A percentile compares a stretch with the other conserved stretches of the same genome.
Conservation (phyloP, 1,140 invertebrate genomes). For the Notospermus geniculatus region DNA sequence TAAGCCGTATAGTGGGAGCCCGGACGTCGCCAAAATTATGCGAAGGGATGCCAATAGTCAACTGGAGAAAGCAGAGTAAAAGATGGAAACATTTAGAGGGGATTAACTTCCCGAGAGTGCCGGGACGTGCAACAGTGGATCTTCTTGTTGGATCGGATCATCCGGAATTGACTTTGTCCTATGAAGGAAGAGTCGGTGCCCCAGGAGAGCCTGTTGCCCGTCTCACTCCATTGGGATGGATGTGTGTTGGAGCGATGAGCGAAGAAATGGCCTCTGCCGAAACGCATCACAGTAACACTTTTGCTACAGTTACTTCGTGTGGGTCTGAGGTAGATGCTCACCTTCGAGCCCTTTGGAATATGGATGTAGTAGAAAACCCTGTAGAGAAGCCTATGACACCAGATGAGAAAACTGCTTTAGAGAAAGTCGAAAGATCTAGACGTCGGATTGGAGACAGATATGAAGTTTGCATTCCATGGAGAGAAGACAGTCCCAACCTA, state of each 20-base stretch:
- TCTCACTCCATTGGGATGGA: conserved; percentile 18
- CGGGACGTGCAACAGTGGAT: too few species aligned
- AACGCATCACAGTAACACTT: not conserved
- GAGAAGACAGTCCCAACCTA: conserved; percentile 8
- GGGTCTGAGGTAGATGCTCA: not conserved
- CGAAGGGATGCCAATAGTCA: too few species aligned
- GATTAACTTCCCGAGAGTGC: too few species aligned
- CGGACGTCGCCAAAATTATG: too few species aligned
- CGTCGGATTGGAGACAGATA: not conserved
- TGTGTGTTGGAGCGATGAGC: conserved; percentile 8
- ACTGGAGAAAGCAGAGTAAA: too few species aligned
- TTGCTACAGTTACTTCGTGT: not conserved
- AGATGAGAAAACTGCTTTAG: too few species aligned
- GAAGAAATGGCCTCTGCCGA: not conserved
- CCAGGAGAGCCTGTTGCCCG: conserved; percentile 13
- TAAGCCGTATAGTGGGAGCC: too few species aligned
- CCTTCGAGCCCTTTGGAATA: not conserved
- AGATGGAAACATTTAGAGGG: too few species aligned
- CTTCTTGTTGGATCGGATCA: too few species aligned
- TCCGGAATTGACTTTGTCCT: too few species aligned
- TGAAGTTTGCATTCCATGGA: conserved; percentile 18
- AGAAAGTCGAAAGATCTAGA: too few species aligned
- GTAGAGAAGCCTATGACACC: too few species aligned
- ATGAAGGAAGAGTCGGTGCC: not conserved
- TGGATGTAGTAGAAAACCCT: not conserved